Base-by-base conservation (phyloP, 2,797 vertebrate species). In the Poecilia velifera region DNA sequence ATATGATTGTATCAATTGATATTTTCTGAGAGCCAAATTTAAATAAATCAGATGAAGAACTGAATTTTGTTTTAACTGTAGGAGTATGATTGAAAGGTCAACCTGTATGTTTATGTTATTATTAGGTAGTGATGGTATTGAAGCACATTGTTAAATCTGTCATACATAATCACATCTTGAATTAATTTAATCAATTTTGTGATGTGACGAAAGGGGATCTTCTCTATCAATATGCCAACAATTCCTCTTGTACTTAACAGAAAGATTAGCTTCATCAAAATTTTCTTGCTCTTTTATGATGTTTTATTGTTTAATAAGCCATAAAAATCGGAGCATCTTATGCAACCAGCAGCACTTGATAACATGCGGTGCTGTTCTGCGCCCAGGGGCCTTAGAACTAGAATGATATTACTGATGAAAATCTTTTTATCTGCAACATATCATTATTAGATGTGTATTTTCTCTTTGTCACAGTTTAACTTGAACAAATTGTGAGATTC, bases 331-430 rank as follows among this genome's bases (percentile, higher is more conserved):
- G 70, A 82, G 74, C 79, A 62, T 82, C 92, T 93, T 90, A 81
- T 88, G 79, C 89, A 86, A 78, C 86, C 82, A 88, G 83, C 82
- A 77, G 83, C 86, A 88, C 73, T 92, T 91, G 88, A 92, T 92
- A 87, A 84, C 82, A 51, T 25, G 36, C 79, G 84, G 82, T 86
- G 82, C 87, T 87, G 80, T 86, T 89, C 75, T 84, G 83, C 80
- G 87, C 91, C 94, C 89, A 92, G 81, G 75, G 93, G 93, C 91
- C 91, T 91, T 92, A 89, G 89, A 93, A 94, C 90, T 93, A 92
- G 85, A 94, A 91, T 46, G 86, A 92, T 94, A 92, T 96, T 95
- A 93, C 91, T 87, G 92, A 90, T 93, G 92, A 75, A 94, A 95
- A 94, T 93, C 89, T 41, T 91, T 92, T 25, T 95, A 95, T 95